Base-by-base conservation (phyloP, 2,888 invertebrate genomes). In the Metacarcinus magister region DNA sequence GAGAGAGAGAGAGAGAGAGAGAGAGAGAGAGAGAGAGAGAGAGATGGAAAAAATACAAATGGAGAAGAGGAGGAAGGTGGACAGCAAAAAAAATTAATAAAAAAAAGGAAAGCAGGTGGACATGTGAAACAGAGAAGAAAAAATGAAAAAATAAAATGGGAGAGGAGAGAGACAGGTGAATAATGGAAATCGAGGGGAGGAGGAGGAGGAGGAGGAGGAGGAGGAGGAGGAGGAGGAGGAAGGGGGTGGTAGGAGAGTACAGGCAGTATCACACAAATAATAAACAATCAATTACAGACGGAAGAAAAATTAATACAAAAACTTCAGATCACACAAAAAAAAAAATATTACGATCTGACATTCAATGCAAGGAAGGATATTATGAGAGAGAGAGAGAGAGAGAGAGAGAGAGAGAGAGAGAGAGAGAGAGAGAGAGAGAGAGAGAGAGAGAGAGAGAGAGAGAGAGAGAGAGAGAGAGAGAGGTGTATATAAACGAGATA, bases 1-100 rank as follows among this genome's bases (percentile, higher is more conserved):
- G 91, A 91, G 91, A 91, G 91, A 91, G 91, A 91, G 91, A 91
- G 91, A 91, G 91, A 91, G 91, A 91, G 67, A 67, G 10, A 19
- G 19, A 67, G 23, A 67, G 67, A 19, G 16, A 67, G 67, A 2
- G 67, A 67, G 54, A 54, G 54, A 54, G 90, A 8, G 90, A 90
- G 46, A 90, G 32, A 82, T 5, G 23, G 87, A 28, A 7, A 28
- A 19, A 23, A 23, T 10, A 23, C 7, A 19, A 32, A 19, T 7
- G 87, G 23, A 23, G 7, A 7, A 28, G 87, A 28, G n/a, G 23
- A 19, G 23, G 54, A 54, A 13, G 13, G 54, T 8, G 54, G 13
- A 13, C 5, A 13, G 13, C 7, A 54, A 13, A 54, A 13, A 54
- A 13, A 54, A 13, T 8, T 5, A 54, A 13, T 54, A 54, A 54